Conservation (phyloP, 1,140 invertebrate genomes). For the Caerostris darwini region DNA sequence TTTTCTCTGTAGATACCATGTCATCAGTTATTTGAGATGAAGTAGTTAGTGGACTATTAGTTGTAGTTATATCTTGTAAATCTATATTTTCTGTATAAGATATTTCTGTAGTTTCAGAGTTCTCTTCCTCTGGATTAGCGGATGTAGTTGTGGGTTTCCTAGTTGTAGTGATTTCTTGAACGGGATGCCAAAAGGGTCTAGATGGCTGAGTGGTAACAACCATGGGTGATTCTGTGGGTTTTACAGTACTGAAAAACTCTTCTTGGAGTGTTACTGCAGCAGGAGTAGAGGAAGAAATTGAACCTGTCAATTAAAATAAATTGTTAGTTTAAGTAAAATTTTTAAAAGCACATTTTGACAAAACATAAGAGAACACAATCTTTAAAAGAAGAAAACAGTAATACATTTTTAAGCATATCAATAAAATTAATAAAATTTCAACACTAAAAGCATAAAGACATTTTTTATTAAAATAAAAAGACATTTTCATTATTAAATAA, state of each 20-base stretch:
- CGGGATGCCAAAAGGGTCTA: neutral
- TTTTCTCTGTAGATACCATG: neutral
- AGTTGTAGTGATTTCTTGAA: neutral
- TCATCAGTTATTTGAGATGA: neutral
- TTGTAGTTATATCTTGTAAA: neutral
- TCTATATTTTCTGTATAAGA: neutral
- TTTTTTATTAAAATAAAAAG: too few relatives aligned
- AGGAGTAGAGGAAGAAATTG: neutral
- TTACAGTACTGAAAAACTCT: neutral
- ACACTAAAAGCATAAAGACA: too few relatives aligned
- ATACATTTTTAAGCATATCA: too few relatives aligned
- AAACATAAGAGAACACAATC: too few relatives aligned
- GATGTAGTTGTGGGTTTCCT: neutral
- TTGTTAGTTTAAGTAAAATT: neutral
- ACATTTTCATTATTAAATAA: too few relatives aligned
- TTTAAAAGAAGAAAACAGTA: too few relatives aligned
- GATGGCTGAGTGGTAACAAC: neutral
- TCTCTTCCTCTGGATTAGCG: neutral
- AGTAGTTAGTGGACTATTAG: neutral
- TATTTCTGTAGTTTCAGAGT: neutral
- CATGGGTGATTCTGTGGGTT: neutral
- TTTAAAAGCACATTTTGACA: neutral
- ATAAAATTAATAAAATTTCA: too few relatives aligned
- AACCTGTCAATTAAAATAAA: neutral
- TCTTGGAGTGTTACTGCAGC: neutral